Evolutionary conservation across 2,113 vertebrate species (phyloP).

Genomic region (Hemiscyllium ocellatum): DNA sequence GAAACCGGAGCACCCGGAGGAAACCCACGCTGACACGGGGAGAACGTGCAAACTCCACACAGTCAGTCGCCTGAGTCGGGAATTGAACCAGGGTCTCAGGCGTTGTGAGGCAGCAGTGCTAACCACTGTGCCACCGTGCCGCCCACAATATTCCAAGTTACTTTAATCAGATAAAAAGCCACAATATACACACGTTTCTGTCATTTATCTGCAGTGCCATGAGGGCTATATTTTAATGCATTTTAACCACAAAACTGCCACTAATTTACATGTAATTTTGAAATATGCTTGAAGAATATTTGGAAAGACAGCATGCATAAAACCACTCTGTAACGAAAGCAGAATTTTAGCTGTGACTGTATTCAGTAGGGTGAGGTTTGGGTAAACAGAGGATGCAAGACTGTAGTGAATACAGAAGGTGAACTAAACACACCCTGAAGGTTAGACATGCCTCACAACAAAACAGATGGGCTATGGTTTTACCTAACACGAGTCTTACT

Average conservation of each 20-base stretch:
- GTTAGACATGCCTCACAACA: not conserved
- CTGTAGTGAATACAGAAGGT: not conserved
- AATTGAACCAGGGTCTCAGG: no score
- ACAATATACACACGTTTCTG: not conserved
- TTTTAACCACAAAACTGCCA: not conserved
- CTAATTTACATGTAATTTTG: not conserved
- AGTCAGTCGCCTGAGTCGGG: no score
- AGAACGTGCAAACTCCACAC: no score
- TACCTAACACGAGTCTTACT: not conserved
- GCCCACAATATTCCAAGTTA: not conserved
- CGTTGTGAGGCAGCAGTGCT: no score
- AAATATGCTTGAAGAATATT: not conserved
- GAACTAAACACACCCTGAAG: slow-evolving; percentile 11
- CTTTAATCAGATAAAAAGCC: not conserved
- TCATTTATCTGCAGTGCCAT: not conserved
- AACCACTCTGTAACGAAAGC: not conserved
- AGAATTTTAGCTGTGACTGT: not conserved
- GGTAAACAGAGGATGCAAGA: not conserved
- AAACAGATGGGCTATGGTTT: not conserved
- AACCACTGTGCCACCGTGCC: no score
- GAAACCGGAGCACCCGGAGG: no score
- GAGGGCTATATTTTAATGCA: not conserved
- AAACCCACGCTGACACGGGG: no score
- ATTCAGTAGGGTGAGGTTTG: not conserved
- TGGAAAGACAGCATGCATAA: not conserved